A percentile compares a stretch with the other conserved stretches of the same genome.
These are phyloP conservation scores for Mirza zaza DNA, from an alignment of 2,113 vertebrate species.

Conservation along the genomic window DNA sequence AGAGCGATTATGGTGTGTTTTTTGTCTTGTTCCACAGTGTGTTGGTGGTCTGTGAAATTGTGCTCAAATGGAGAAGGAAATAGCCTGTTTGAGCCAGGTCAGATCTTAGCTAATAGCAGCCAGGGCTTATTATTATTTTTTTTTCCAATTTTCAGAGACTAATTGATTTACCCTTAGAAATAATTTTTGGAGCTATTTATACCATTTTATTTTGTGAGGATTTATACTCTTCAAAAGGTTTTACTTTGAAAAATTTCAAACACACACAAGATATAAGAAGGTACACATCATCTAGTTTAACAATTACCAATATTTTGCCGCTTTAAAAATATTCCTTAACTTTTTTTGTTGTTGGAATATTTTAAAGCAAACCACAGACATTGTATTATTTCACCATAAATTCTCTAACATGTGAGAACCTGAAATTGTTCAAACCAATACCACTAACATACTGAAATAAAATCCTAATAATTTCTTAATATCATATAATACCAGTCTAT, in stretches of 20 bases:
- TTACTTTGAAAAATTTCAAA: not conserved
- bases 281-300: not conserved
- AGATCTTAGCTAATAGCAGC: not conserved
- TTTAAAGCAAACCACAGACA: not conserved
- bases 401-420: not conserved
- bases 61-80: not conserved
- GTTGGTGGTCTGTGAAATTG: not conserved
- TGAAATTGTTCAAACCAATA: not conserved
- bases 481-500: not conserved
- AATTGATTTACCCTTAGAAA: not conserved
- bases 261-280: not conserved
- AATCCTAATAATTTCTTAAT: not conserved
- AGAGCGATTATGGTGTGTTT: not conserved
- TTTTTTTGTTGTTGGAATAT: not conserved
- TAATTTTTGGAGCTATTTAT: not conserved
- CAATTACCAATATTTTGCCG: not conserved
- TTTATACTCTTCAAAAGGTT: not conserved
- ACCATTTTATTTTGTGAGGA: not conserved
- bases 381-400: not conserved
- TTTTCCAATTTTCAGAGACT: not conserved
- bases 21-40: not conserved
- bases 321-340: not conserved
- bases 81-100: not conserved
- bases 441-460: not conserved
- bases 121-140: not conserved